phyloP scores from a whole-genome alignment of 1,140 invertebrate species.

The Oncopeltus fasciatus region DNA sequence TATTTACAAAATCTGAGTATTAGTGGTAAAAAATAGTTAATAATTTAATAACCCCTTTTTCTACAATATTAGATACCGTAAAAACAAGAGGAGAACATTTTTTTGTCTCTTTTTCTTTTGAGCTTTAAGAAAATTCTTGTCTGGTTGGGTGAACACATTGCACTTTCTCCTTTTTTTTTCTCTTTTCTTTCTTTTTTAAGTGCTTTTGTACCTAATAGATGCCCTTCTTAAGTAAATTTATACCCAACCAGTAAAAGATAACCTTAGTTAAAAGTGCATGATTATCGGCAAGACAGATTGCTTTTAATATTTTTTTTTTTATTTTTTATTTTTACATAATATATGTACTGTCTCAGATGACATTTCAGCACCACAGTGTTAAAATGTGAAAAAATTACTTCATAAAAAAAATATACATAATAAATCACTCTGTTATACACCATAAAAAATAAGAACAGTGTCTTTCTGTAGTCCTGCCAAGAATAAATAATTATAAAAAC shows the following conservation, averaged over 20 bases:
- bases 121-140: background rate
- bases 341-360: background rate
- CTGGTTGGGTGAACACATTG: background rate
- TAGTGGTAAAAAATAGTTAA: conserved; percentile 12
- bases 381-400: conserved; percentile 3
- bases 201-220: background rate
- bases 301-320: background rate
- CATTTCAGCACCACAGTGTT: conserved; percentile 9
- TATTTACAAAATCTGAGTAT: conserved; percentile 9
- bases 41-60: conserved; percentile 2
- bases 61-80: conserved; percentile 2
- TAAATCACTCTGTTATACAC: conserved; percentile 4
- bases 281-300: background rate
- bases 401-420: conserved; percentile 10
- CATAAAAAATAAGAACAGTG: conserved; percentile 5
- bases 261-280: too few relatives aligned
- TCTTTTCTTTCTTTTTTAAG: too few relatives aligned
- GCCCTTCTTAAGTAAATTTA: background rate
- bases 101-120: background rate
- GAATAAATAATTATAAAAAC: conserved; percentile 10
- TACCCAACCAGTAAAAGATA: background rate
- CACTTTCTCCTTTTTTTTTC: background rate
- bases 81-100: background rate
- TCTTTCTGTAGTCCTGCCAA: background rate
- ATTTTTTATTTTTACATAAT: conserved; percentile 1